Conservation (phyloP, 2,113 vertebrate genomes). For the Noturus placidus region DNA sequence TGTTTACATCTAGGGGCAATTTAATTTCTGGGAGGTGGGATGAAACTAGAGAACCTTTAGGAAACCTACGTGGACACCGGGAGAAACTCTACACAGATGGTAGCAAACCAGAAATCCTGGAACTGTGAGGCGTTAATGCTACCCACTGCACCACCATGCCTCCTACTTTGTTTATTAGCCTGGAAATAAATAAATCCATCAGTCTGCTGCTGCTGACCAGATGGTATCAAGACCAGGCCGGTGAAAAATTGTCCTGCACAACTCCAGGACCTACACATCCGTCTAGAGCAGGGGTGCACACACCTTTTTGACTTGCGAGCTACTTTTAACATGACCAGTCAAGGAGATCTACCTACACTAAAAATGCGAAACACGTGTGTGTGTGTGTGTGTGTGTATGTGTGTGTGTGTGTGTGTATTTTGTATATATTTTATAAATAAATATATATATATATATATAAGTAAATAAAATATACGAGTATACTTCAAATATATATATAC, state of each 20-base stretch:
- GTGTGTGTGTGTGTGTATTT: too few relatives aligned
- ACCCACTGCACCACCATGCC: not conserved
- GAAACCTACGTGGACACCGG: not conserved
- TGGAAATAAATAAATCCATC: not conserved
- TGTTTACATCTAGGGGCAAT: not conserved
- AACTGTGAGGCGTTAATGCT: not conserved
- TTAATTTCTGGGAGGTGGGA: not conserved
- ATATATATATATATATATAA: too few relatives aligned
- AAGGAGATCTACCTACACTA: too few relatives aligned
- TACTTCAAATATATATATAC: too few relatives aligned
- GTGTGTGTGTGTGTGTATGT: too few relatives aligned
- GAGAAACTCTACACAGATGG: not conserved
- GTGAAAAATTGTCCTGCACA: not conserved
- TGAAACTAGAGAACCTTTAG: not conserved
- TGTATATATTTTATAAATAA: too few relatives aligned
- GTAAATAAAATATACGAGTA: too few relatives aligned
- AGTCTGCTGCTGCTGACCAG: conserved; percentile 30
- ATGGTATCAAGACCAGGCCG: conserved; percentile 8
- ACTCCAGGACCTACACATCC: not conserved
- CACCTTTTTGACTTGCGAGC: too few relatives aligned
- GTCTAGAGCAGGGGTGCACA: too few relatives aligned
- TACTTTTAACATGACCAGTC: too few relatives aligned
- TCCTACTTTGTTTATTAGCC: conserved; percentile 22
- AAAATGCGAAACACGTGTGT: too few relatives aligned
- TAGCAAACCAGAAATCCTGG: not conserved